phyloP scores from a whole-genome alignment of 2,797 vertebrate genomes.

The Ceyx erithaca region DNA sequence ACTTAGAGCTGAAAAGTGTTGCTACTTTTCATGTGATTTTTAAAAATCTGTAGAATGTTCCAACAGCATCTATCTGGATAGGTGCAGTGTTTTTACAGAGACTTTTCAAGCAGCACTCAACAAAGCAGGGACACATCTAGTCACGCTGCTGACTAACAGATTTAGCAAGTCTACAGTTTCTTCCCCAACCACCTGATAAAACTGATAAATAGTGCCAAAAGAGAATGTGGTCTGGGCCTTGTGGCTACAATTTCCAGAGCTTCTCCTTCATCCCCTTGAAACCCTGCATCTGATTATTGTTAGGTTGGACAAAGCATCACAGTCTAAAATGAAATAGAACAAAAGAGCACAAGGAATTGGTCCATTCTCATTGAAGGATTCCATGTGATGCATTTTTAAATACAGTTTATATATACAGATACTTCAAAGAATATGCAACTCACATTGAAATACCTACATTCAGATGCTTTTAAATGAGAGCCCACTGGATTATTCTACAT shows the following conservation, averaged over 20 bases:
- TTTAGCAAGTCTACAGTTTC: background rate
- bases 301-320: background rate
- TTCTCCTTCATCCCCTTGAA: background rate
- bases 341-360: background rate
- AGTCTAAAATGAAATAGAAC: slow-evolving; percentile 1
- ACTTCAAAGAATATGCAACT: background rate
- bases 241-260: background rate
- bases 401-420: background rate
- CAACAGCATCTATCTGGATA: background rate
- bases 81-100: background rate
- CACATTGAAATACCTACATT: background rate
- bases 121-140: background rate
- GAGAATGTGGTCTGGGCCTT: background rate
- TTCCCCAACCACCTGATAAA: background rate
- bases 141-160: background rate
- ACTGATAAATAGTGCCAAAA: background rate
- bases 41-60: background rate
- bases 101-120: background rate
- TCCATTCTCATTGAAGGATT: background rate
- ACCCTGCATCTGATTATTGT: background rate
- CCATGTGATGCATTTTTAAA: background rate
- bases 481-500: background rate
- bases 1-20: background rate
- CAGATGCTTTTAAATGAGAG: background rate
- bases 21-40: background rate